Percentiles rank a stretch among this genome's conserved stretches.
phyloP scores from a whole-genome alignment of 92 coral and sea anemone species.

The Epizoanthus rinbou region DNA sequence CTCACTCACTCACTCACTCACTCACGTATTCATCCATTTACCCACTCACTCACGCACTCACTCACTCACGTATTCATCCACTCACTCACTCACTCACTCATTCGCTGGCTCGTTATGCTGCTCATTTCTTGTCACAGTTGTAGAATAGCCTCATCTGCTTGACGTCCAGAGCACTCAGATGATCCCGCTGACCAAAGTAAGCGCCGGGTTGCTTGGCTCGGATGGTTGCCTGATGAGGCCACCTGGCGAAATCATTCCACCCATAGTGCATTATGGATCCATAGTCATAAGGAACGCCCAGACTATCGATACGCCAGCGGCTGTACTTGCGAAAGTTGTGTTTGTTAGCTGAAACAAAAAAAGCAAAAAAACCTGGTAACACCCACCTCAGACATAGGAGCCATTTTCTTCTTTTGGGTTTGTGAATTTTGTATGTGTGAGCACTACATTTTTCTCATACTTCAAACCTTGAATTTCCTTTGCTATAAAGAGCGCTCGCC shows the following conservation, averaged over 20 bases:
- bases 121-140: constrained; percentile 49
- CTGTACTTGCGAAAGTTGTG: constrained; percentile 81
- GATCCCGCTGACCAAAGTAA: constrained; percentile 88
- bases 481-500: too few relatives aligned
- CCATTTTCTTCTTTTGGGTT: too few relatives aligned
- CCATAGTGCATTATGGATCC: constrained; percentile 95
- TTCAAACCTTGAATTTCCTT: too few relatives aligned
- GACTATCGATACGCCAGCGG: constrained; percentile 67
- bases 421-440: too few relatives aligned
- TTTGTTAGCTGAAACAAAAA: constrained; percentile 52
- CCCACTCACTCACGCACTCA: too few relatives aligned
- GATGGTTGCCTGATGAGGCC: constrained; percentile 88
- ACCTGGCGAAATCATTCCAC: constrained; percentile 70
- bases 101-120: background rate
- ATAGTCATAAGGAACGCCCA: constrained; percentile 84
- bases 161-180: constrained; percentile 77
- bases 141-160: constrained; percentile 81
- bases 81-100: too few relatives aligned
- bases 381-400: too few relatives aligned
- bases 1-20: too few relatives aligned
- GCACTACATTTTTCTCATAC: too few relatives aligned
- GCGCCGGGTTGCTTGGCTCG: constrained; percentile 73
- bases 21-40: too few relatives aligned
- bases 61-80: too few relatives aligned
- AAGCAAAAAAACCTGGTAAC: background rate